phyloP scores from a whole-genome alignment of 2,113 vertebrate species.

The Haemorhous mexicanus region DNA sequence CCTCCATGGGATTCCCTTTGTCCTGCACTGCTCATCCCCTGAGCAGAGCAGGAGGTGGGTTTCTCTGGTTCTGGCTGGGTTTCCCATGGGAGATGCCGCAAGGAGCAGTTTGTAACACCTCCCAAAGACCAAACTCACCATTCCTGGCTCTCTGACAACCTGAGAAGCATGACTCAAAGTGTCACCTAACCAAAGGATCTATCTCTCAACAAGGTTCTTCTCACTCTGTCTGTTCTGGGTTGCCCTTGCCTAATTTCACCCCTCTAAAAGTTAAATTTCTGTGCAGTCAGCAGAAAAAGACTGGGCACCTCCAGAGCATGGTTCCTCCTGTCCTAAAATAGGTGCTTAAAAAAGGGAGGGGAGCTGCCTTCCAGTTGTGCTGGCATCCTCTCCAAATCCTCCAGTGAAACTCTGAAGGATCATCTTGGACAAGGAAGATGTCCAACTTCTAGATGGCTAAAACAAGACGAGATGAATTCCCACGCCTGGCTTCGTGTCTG shows the following conservation, averaged over 20 bases:
- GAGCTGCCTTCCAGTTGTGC: neutral
- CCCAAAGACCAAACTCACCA: neutral
- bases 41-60: neutral
- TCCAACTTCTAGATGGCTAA: neutral
- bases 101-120: neutral
- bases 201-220: neutral
- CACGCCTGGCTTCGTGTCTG: neutral
- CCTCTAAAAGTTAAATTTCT: neutral
- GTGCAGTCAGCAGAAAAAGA: neutral
- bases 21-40: neutral
- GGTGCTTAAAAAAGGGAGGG: neutral
- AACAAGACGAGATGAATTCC: neutral
- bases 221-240: neutral
- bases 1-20: neutral
- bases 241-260: neutral
- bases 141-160: neutral
- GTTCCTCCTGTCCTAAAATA: neutral
- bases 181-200: neutral
- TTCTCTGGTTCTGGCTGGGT: neutral
- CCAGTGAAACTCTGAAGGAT: neutral
- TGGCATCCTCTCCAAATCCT: neutral
- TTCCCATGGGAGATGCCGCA: rapidly evolving
- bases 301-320: neutral
- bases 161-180: neutral
- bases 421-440: neutral